Base-by-base conservation (phyloP, 2,888 invertebrate genomes). In the Phengaris alcon region DNA sequence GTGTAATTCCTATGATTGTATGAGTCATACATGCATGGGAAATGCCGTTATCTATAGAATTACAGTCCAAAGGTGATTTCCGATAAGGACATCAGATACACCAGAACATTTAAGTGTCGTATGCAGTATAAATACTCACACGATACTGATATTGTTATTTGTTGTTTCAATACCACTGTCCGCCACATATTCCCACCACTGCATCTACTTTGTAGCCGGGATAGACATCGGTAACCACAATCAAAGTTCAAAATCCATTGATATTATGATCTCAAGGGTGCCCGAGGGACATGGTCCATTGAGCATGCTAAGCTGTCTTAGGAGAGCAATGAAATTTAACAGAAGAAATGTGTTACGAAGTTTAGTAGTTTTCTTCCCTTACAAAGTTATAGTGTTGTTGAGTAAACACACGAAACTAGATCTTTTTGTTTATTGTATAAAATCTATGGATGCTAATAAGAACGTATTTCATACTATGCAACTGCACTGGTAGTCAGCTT, bases 1-100 rank as follows among this genome's bases (percentile, higher is more conserved):
- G 15, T 15, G 15, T 57, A 83, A 82, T 84, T 82, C 84, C 86
- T 82, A 85, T 59, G 85, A 89, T 90, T 89, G 86, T 90, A 89
- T 88, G 84, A 79, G 81, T 83, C 81, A 84, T 87, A 89, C 89
- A 13, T 54, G 72, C 72, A 72, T 72, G 52, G 70, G 70, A 70
- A 54, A 89, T 88, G 85, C 83, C 85, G 81, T 85, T 90, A 90
- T 89, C 88, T 52, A 35, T 72, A 35, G 13, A 72, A 52, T 72
- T 82, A 81, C 83, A 82, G 83, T 85, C 81, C 83, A 85, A 85
- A 88, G 87, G 86, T 88, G 83, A 81, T 84, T 85, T 81, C 79
- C 79, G 90, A 88, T 89, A 88, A 87, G 86, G 82, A 13, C 15
- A 64, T 22, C 52, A 70, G 54, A 72, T 72, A 72, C 51, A 52